Evolutionary conservation across 2,113 vertebrate species (phyloP).

Genomic region (Macquaria ambigua): DNA sequence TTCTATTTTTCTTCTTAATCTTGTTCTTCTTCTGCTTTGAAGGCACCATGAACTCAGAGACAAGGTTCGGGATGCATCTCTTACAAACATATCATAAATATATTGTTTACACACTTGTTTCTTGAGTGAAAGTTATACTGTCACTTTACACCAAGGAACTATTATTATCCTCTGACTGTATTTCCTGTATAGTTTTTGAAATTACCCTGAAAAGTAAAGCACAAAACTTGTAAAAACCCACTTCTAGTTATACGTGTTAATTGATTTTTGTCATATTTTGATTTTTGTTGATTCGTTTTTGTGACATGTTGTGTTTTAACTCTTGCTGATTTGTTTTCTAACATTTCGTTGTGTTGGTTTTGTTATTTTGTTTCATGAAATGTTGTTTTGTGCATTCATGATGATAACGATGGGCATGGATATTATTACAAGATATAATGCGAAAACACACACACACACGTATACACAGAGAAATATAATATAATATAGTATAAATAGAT

Average conservation of each 20-base stretch:
- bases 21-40: background rate
- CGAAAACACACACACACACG: slow-evolving; percentile 3
- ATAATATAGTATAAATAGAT: slow-evolving; percentile 72
- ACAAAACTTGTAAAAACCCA: background rate
- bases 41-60: background rate
- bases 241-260: background rate
- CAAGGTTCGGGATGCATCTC: background rate
- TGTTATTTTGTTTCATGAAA: slow-evolving; percentile 2
- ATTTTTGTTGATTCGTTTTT: background rate
- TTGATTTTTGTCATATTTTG: background rate
- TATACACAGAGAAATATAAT: slow-evolving; percentile 53
- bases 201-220: background rate
- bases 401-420: slow-evolving; percentile 19
- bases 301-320: background rate
- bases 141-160: background rate
- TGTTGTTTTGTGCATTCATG: background rate
- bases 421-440: slow-evolving; percentile 39
- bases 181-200: background rate
- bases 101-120: background rate
- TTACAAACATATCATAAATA: slow-evolving; percentile 15
- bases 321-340: background rate
- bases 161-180: background rate
- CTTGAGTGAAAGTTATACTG: background rate
- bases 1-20: background rate
- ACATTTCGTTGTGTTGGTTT: background rate